These are phyloP conservation scores for Craterocephalus amniculus DNA, from an alignment of 2,797 vertebrate species.

Conservation along the genomic window DNA sequence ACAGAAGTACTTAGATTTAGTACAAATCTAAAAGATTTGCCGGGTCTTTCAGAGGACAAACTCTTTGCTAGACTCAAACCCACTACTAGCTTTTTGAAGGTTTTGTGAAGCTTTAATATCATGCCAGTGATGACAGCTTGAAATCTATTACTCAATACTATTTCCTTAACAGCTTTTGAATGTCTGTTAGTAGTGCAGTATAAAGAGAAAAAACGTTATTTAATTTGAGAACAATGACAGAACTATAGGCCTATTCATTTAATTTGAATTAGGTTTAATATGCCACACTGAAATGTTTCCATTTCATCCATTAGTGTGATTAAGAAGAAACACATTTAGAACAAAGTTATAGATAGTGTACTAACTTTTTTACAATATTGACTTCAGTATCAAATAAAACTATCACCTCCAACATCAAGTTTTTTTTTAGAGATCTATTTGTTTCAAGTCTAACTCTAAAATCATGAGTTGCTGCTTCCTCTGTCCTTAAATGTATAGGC, in stretches of 20 bases:
- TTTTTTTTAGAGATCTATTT: not conserved
- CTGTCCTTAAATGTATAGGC: constrained; percentile 13
- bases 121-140: not conserved
- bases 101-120: not conserved
- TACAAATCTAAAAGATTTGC: not conserved
- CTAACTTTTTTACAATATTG: not conserved
- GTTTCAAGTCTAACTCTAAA: constrained; percentile 2
- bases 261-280: not conserved
- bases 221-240: constrained; percentile 8
- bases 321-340: not conserved
- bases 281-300: not conserved
- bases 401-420: not conserved
- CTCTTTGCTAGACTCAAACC: not conserved
- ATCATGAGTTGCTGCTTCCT: constrained; percentile 5
- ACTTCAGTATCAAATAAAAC: not conserved
- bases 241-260: not conserved
- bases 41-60: not conserved
- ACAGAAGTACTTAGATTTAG: not conserved
- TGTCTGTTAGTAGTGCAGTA: not conserved
- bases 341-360: not conserved
- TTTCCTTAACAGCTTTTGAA: not conserved
- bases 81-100: not conserved
- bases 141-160: not conserved
- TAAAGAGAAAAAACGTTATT: constrained; percentile 3
- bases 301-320: not conserved